phyloP scores from a whole-genome alignment of 2,888 invertebrate genomes.

The Drymonia ruficornis region DNA sequence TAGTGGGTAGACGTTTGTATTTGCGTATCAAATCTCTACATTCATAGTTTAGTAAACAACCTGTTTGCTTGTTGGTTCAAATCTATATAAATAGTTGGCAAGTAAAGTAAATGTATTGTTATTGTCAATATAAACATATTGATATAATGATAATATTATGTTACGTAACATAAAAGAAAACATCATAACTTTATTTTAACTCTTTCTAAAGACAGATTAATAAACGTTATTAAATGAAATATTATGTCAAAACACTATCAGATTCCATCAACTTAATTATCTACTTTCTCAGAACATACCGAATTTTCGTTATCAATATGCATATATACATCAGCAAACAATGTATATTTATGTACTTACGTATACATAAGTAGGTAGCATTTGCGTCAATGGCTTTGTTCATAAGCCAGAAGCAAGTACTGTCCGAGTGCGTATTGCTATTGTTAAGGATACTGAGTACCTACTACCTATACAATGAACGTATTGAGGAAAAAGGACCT shows the following conservation, averaged over 20 bases:
- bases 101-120: too few relatives aligned
- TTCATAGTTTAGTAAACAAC: background rate
- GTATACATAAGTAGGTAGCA: conserved; percentile 19
- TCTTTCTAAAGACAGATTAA: too few relatives aligned
- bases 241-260: too few relatives aligned
- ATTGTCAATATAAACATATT: too few relatives aligned
- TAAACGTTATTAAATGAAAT: too few relatives aligned
- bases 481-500: conserved; percentile 11
- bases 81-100: too few relatives aligned
- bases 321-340: background rate
- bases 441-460: conserved; percentile 22
- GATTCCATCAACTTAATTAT: background rate
- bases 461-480: conserved; percentile 14
- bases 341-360: conserved; percentile 3
- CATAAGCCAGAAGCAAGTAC: conserved; percentile 24
- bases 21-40: background rate
- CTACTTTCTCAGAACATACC: background rate
- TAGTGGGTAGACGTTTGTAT: background rate
- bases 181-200: too few relatives aligned
- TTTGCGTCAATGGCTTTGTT: conserved; percentile 43
- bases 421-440: conserved; percentile 19
- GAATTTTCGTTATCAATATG: background rate
- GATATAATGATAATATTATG: too few relatives aligned
- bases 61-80: background rate
- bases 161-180: too few relatives aligned